Conservation (phyloP, 2,797 vertebrate genomes). For the Esox masquinongy region DNA sequence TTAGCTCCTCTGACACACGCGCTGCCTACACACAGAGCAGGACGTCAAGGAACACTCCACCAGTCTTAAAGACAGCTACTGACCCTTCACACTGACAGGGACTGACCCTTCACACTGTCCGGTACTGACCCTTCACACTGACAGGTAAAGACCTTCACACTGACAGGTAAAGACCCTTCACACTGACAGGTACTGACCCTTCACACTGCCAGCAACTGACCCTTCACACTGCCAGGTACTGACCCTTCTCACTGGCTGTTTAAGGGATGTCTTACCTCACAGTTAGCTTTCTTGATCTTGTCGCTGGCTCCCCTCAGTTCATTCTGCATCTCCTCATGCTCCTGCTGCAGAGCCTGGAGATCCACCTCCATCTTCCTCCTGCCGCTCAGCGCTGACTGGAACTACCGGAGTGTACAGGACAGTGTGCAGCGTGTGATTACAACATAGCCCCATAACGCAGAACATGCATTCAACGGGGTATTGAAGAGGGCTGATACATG, state of each 20-base stretch:
- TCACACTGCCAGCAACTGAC: no score
- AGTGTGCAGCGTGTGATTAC: background rate
- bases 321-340: constrained; percentile 77
- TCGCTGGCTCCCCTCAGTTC: constrained; percentile 74
- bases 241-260: no score
- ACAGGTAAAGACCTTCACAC: no score
- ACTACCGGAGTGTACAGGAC: constrained; percentile 55
- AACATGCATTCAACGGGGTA: no score
- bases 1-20: constrained; percentile 76
- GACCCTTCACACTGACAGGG: no score
- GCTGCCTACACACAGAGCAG: constrained; percentile 56
- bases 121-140: no score
- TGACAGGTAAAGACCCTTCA: no score
- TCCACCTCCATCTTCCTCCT: constrained; percentile 87
- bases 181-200: no score
- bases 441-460: background rate
- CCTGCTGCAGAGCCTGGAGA: constrained; percentile 76
- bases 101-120: no score
- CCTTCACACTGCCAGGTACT: no score
- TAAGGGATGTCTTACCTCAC: constrained; percentile 67
- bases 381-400: constrained; percentile 73
- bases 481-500: background rate
- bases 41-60: background rate
- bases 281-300: constrained; percentile 78
- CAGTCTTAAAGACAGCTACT: background rate